phyloP scores from a whole-genome alignment of 2,888 invertebrate genomes.

The Phyllotreta cruciferae region DNA sequence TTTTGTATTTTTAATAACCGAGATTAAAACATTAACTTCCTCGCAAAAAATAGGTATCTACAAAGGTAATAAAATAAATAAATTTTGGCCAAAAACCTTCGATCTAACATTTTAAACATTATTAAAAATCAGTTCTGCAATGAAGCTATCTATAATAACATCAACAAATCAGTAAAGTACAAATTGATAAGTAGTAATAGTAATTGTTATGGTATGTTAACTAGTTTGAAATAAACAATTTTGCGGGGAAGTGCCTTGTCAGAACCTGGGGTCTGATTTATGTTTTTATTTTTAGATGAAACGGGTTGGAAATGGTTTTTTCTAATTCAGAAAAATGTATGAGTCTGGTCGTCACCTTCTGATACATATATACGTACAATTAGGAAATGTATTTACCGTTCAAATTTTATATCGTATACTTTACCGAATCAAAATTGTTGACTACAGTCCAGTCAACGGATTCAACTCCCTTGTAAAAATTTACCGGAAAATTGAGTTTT shows the following conservation, averaged over 20 bases:
- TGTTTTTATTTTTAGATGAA: constrained; percentile 43
- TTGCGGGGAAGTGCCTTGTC: constrained; percentile 8
- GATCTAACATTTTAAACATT: constrained; percentile 21
- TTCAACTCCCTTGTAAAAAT: too few species aligned
- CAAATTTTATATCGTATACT: constrained; percentile 19
- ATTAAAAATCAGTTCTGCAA: too few species aligned
- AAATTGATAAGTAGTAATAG: not conserved
- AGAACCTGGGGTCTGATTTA: constrained; percentile 1
- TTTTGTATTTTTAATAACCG: not conserved
- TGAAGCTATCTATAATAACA: too few species aligned
- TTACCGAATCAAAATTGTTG: constrained; percentile 26
- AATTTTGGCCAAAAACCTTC: not conserved
- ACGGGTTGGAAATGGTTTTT: constrained; percentile 44
- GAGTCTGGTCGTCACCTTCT: constrained; percentile 33
- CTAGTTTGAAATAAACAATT: not conserved
- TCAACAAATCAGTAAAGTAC: too few species aligned
- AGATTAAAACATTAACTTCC: constrained; percentile 3
- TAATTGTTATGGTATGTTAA: not conserved
- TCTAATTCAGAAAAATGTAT: constrained; percentile 44
- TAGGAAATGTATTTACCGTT: constrained; percentile 22
- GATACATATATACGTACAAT: constrained; percentile 28
- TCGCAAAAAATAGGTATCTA: constrained; percentile 4
- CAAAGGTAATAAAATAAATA: not conserved
- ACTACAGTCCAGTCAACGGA: not conserved
- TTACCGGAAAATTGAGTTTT: too few species aligned